Percentiles rank a stretch among this genome's conserved stretches.
Conservation (phyloP, 2,113 vertebrate genomes). For the Trematocara nigrifrons region DNA sequence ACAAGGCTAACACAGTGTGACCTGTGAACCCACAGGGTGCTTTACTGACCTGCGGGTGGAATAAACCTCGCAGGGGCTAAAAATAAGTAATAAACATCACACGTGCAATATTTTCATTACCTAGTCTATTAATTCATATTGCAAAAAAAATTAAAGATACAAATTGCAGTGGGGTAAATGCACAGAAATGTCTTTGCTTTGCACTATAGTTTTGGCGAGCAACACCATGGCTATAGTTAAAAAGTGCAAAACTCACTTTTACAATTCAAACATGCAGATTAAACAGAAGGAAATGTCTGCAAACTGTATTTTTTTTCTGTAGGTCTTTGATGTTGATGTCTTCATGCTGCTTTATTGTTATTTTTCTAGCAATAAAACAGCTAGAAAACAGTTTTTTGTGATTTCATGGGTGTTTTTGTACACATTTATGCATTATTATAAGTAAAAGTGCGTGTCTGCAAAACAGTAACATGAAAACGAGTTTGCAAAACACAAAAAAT, state of each 20-base stretch:
- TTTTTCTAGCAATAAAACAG: background rate
- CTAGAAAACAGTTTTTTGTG: background rate
- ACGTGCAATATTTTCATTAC: background rate
- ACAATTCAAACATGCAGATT: background rate
- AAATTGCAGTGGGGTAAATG: background rate
- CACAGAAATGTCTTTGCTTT: background rate
- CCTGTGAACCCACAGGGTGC: background rate
- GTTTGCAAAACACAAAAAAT: background rate
- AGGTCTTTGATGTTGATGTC: background rate
- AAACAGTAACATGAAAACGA: background rate
- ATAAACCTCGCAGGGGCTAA: background rate
- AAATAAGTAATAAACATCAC: background rate
- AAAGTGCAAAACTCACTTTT: background rate
- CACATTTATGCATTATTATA: background rate
- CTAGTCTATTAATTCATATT: background rate
- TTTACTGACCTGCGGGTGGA: background rate
- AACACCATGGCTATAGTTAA: background rate
- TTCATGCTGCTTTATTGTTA: background rate
- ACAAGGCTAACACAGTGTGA: background rate
- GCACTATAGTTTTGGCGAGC: background rate
- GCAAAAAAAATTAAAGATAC: background rate
- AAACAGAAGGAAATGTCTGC: background rate
- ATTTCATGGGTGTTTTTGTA: background rate
- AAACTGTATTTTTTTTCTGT: background rate
- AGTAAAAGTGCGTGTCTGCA: background rate